Percentiles rank a stretch among this genome's conserved stretches.
Evolutionary conservation across 2,888 invertebrate genomes (phyloP).

Genomic region (Lampropteryx suffumata): DNA sequence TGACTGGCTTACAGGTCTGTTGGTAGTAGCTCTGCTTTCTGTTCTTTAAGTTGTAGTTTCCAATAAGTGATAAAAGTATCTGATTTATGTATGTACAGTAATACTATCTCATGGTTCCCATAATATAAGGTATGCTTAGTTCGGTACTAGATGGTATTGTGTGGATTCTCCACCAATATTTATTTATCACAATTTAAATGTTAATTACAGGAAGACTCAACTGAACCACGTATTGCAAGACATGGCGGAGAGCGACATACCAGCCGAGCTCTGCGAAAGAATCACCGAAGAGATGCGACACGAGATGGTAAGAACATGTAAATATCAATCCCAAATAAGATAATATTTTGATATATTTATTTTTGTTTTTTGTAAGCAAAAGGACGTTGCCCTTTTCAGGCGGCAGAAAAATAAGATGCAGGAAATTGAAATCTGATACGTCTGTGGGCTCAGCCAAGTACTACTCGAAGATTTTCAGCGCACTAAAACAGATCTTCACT

Average conservation of each 20-base stretch:
- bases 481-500: slow-evolving; percentile 80
- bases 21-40: no score
- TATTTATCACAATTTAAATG: no score
- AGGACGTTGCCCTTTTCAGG: slow-evolving; percentile 66
- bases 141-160: no score
- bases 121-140: no score
- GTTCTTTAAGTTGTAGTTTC: no score
- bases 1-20: no score
- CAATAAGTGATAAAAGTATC: no score
- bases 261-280: slow-evolving; percentile 92
- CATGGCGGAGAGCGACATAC: slow-evolving; percentile 95
- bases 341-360: slow-evolving; percentile 35
- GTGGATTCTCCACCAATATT: no score
- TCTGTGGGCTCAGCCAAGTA: slow-evolving; percentile 72
- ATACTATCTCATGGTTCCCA: no score
- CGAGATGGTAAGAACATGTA: slow-evolving; percentile 89
- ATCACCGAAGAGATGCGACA: slow-evolving; percentile 96
- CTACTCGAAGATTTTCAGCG: slow-evolving; percentile 75
- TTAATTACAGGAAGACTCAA: slow-evolving; percentile 87
- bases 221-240: slow-evolving; percentile 93
- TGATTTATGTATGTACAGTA: no score
- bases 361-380: slow-evolving; percentile 54
- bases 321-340: slow-evolving; percentile 61
- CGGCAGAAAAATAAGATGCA: slow-evolving; percentile 79
- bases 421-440: slow-evolving; percentile 73